These are phyloP conservation scores for Spisula subtruncata DNA, from an alignment of 2,888 invertebrate genomes.

Conservation along the genomic window DNA sequence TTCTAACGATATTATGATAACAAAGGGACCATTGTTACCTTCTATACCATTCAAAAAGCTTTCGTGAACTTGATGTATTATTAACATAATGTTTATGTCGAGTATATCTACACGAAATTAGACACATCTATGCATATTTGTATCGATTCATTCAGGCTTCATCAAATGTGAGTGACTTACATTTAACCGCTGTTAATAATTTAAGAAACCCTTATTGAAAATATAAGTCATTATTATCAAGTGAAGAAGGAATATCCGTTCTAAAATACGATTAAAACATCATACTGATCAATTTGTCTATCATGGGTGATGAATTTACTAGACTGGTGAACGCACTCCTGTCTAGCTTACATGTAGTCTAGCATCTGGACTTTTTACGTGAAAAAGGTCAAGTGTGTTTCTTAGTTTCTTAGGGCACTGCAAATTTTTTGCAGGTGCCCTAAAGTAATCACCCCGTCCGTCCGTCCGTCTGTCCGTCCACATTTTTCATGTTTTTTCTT, in stretches of 20 bases:
- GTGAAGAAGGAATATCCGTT: background rate
- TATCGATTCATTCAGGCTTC: background rate
- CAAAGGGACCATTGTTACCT: no score
- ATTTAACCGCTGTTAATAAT: background rate
- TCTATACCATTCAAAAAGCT: no score
- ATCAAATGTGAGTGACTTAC: background rate
- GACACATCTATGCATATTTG: background rate
- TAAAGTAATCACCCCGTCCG: no score
- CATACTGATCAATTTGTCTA: background rate
- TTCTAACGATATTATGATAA: no score
- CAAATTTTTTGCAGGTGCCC: no score
- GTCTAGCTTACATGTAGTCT: no score
- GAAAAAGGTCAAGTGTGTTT: no score
- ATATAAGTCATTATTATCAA: background rate
- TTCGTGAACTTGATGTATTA: no score
- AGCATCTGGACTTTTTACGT: no score
- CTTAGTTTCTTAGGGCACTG: no score
- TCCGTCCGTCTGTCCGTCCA: no score
- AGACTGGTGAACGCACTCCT: background rate
- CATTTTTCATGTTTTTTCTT: no score
- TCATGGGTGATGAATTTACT: background rate
- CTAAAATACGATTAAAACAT: background rate
- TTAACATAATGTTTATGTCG: background rate
- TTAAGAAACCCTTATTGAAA: background rate
- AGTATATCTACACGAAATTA: background rate